phyloP scores from a whole-genome alignment of 2,888 invertebrate genomes.

The Prionchulus punctatus region DNA sequence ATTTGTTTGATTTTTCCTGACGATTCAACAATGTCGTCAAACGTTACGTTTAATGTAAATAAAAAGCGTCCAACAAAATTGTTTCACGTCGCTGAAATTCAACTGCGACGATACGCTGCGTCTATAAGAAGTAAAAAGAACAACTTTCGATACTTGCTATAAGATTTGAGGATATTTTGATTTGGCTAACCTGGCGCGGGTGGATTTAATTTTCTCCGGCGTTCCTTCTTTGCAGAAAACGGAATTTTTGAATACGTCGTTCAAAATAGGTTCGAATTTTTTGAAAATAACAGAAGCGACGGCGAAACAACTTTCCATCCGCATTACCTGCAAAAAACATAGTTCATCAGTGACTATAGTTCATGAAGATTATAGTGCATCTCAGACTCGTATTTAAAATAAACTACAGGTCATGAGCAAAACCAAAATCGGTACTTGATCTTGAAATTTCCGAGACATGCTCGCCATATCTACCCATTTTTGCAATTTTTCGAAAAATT shows the following conservation, averaged over 20 bases:
- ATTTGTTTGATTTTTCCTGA: background rate
- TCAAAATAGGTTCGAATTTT: slow-evolving; percentile 72
- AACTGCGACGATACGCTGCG: slow-evolving; percentile 36
- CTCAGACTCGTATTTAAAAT: background rate
- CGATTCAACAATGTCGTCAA: background rate
- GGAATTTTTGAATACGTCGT: slow-evolving; percentile 22
- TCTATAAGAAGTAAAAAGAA: no score
- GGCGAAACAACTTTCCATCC: slow-evolving; percentile 71
- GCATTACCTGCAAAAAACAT: slow-evolving; percentile 33
- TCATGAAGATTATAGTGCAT: background rate
- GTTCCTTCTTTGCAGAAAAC: no score
- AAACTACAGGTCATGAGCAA: no score
- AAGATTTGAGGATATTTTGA: no score
- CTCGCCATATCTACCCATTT: slow-evolving; percentile 89
- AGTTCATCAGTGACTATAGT: background rate
- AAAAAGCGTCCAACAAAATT: slow-evolving; percentile 84
- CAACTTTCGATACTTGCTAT: no score
- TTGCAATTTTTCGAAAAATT: slow-evolving; percentile 83
- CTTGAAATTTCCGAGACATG: slow-evolving; percentile 61
- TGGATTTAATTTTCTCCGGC: no score
- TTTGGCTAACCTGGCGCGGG: slow-evolving; percentile 30
- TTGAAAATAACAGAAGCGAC: slow-evolving; percentile 84
- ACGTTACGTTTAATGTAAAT: slow-evolving; percentile 50
- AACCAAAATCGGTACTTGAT: slow-evolving; percentile 52
- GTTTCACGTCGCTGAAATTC: slow-evolving; percentile 63